Base-by-base conservation (phyloP, 2,888 invertebrate genomes). In the Gymnocheta viridis region DNA sequence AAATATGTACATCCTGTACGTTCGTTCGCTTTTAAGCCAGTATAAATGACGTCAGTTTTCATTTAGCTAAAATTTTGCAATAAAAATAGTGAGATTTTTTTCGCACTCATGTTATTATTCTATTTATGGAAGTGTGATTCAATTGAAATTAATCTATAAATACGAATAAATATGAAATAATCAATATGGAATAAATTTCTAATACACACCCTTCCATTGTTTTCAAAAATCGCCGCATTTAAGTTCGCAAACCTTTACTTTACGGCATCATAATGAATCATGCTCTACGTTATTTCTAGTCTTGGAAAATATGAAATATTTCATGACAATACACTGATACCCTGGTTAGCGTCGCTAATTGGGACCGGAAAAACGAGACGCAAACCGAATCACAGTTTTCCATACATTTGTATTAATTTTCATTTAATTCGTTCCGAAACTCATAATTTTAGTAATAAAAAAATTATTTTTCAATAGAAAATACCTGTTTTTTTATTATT, bases 21-120 rank as follows among this genome's bases (percentile, higher is more conserved):
- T 22, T 44, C 32, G 22, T 29, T 22, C 4, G 32, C 5, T 22
- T 54, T 41, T 38, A 60, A 67, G 58, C 49, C 62, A 14, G 5
- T 62, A 54, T n/a, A 69, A 82, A 82, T 82, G 74, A 82, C 62
- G 81, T 82, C 81, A 82, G 62, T 29, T 74, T 64, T 47, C 17
- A 17, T 56, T 56, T 17, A 19, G 29, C 17, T 4, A 32, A 56
- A 0, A 47, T 19, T 29, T 54, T 14, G 56, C 29, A 32, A 32
- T 56, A 32, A 17, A 19, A 47, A 29, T 19, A 1, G 49, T 49
- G 49, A 7, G 49, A 60, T 49, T 58, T 62, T 4, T 35, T 44
- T 19, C 24, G 10, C 47, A 41, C 9, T 35, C 66, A 47, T 64
- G 22, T 17, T n/a, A 14, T 73, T 51, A 24, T 60, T 27, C 0